phyloP scores from a whole-genome alignment of 2,888 invertebrate genomes.

The Graphium colonna region DNA sequence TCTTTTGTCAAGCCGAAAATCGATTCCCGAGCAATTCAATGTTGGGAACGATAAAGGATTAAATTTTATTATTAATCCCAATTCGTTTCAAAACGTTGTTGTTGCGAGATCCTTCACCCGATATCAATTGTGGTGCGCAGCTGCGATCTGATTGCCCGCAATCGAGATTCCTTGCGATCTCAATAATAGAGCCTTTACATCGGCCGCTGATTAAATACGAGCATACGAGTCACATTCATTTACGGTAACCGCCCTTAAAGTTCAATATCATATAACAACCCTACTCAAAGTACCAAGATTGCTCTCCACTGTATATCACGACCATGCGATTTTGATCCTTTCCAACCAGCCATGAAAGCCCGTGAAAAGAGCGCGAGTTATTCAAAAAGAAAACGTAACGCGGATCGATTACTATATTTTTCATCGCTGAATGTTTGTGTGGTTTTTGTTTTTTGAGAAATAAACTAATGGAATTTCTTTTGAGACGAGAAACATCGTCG shows the following conservation, averaged over 20 bases:
- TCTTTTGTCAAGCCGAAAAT: constrained; percentile 1
- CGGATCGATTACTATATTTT: constrained; percentile 19
- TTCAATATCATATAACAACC: constrained; percentile 4
- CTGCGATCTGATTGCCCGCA: constrained; percentile 42
- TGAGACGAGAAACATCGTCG: not conserved
- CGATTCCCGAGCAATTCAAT: constrained; percentile 27
- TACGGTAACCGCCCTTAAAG: constrained; percentile 31
- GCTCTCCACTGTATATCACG: not conserved
- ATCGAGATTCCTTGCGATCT: constrained; percentile 42
- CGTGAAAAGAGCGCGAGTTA: constrained; percentile 1
- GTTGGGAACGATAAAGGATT: constrained; percentile 32
- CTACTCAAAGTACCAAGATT: not conserved
- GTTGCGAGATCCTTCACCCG: constrained; percentile 45
- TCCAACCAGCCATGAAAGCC: not conserved
- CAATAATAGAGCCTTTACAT: constrained; percentile 47
- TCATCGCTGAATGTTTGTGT: constrained; percentile 15
- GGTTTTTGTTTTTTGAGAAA: constrained; percentile 1
- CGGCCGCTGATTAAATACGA: constrained; percentile 36
- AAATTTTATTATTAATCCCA: constrained; percentile 34
- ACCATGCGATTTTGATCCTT: constrained; percentile 12
- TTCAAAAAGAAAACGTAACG: constrained; percentile 8
- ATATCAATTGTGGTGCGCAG: constrained; percentile 38
- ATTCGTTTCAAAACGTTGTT: constrained; percentile 49
- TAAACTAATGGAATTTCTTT: constrained; percentile 14
- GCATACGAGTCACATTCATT: constrained; percentile 31